These are phyloP conservation scores for Noctuana brunneofusca DNA, from an alignment of 2,888 invertebrate species.

Conservation along the genomic window DNA sequence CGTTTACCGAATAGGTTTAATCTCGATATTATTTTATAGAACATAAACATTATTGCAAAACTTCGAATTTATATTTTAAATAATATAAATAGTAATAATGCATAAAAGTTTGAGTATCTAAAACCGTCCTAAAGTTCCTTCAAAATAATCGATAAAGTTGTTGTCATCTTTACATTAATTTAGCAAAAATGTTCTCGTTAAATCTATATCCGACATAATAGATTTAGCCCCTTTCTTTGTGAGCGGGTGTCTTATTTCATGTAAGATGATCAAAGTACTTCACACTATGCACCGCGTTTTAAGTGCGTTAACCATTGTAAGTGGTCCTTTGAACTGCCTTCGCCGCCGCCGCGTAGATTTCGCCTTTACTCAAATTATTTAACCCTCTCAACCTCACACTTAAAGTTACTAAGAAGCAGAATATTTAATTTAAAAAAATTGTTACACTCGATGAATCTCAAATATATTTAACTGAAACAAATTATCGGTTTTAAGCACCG, in stretches of 20 bases:
- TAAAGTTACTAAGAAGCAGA: too few relatives aligned
- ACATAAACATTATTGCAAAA: background rate
- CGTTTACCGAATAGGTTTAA: constrained; percentile 12
- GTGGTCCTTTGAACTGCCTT: constrained; percentile 72
- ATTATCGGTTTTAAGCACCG: too few relatives aligned
- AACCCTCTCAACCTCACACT: too few relatives aligned
- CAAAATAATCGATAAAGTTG: too few relatives aligned
- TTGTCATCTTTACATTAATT: too few relatives aligned
- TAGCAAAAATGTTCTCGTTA: background rate
- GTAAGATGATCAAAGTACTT: constrained; percentile 16
- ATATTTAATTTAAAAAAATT: too few relatives aligned
- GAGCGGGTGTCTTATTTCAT: background rate
- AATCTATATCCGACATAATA: background rate
- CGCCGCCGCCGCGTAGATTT: constrained; percentile 48
- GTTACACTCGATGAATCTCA: too few relatives aligned
- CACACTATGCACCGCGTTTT: constrained; percentile 47
- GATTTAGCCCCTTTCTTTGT: background rate
- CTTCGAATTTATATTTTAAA: too few relatives aligned
- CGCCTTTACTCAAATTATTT: background rate
- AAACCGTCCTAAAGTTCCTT: too few relatives aligned
- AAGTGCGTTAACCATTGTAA: constrained; percentile 82
- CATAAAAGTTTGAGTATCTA: too few relatives aligned
- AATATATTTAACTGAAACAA: too few relatives aligned
- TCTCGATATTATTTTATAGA: constrained; percentile 10
- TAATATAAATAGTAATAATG: too few relatives aligned